A percentile compares a stretch with the other conserved stretches of the same genome.
Evolutionary conservation across 2,797 vertebrate species (phyloP).

Genomic region (Etheostoma perlongum): DNA sequence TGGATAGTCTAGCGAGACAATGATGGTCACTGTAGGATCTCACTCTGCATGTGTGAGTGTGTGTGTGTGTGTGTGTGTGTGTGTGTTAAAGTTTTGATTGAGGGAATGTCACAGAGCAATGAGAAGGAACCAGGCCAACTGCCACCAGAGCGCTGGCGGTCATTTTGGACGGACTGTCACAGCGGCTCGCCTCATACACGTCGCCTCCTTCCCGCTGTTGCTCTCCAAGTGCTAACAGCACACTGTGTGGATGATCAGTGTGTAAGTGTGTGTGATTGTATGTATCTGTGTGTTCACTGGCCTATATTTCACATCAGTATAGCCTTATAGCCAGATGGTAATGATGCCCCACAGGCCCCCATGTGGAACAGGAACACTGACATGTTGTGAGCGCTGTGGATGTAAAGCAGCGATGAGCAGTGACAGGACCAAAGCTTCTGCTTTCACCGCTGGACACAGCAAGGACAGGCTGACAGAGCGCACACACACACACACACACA

Average conservation of each 20-base stretch:
- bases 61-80: constrained; percentile 19
- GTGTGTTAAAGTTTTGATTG: constrained; percentile 65
- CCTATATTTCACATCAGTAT: constrained; percentile 71
- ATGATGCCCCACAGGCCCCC: constrained; percentile 72
- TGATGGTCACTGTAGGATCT: constrained; percentile 55
- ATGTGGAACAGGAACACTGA: constrained; percentile 70
- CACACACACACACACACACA: constrained; percentile 8
- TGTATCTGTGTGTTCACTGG: constrained; percentile 63
- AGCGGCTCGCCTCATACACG: constrained; percentile 64
- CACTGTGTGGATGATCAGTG: constrained; percentile 56
- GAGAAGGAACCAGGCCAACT: constrained; percentile 82
- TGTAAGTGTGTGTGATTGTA: constrained; percentile 14
- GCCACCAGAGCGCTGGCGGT: constrained; percentile 80
- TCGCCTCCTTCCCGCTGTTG: constrained; percentile 63
- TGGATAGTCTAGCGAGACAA: constrained; percentile 69
- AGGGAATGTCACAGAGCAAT: constrained; percentile 75
- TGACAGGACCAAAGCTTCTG: constrained; percentile 74
- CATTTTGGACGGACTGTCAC: constrained; percentile 78
- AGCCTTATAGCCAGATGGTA: constrained; percentile 78
- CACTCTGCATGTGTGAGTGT: constrained; percentile 34
- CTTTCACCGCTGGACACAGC: constrained; percentile 70
- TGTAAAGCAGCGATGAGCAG: constrained; percentile 65
- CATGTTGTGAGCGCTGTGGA: constrained; percentile 65
- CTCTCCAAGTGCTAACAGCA: constrained; percentile 62
- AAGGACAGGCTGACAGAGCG: constrained; percentile 48